Evolutionary conservation across 2,888 invertebrate species (phyloP), one percentile per base, ranked within the genome.

Genomic region (Mimachlamys varia): DNA sequence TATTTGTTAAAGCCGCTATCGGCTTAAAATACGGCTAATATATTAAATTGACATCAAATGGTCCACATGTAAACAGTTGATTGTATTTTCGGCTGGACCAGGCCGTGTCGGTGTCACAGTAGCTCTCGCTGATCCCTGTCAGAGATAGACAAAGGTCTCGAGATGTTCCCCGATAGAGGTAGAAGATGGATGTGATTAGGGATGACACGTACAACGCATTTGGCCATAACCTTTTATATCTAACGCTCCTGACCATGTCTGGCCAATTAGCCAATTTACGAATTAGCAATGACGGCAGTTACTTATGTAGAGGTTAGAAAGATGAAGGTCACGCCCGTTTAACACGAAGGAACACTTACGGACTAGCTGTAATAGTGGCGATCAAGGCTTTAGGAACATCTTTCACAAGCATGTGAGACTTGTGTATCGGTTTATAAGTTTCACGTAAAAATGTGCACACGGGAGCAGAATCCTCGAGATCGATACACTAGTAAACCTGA

Each of bases 201-300:
- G 22, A 33, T 76, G 76, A 76, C 76, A 76, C 27, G 76, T 76
- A 76, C 76, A 76, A 76, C 76, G 33, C 76, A 33, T 76, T 76
- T 76, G 76, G 27, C 27, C 0, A 10, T 33, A 10, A 33, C 33
- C 76, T 33, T 33, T 76, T 44, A 44, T 44, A 44, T 12, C 76
- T 76, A 10, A 76, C 33, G 7, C 27, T 76, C 27, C 76, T 27
- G 76, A 76, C 76, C 76, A 27, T 76, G 76, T 76, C 76, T 76
- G 27, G 76, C 27, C 76, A 76, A 76, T 76, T 76, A 76, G 33
- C 4, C 76, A 76, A 27, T 76, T 33, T 76, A 15, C 76, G 33
- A 27, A 76, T 76, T 76, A 76, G 76, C 76, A 33, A 76, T 76
- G 76, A 76, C 27, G 76, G 33, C 76, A 76, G 33, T 76, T 33